Evolutionary conservation across 2,797 vertebrate species (phyloP).

Genomic region (Poeciliopsis infans): DNA sequence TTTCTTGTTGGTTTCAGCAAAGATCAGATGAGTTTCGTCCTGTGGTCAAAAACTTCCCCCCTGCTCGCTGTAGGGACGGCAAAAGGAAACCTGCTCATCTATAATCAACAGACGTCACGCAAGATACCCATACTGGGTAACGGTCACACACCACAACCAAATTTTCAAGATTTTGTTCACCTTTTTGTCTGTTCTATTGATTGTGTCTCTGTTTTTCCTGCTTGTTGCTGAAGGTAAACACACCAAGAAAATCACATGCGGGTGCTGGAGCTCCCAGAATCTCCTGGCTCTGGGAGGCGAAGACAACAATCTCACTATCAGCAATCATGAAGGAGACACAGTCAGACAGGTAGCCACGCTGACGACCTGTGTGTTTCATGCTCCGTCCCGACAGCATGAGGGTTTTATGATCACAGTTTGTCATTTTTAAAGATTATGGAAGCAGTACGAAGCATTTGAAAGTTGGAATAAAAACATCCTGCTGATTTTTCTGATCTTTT

Average conservation of each 20-base stretch:
- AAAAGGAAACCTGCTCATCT: conserved; percentile 96
- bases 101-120: conserved; percentile 95
- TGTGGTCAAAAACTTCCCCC: conserved; percentile 91
- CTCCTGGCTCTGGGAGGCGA: conserved; percentile 93
- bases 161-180: background rate
- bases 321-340: conserved; percentile 96
- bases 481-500: conserved; percentile 29
- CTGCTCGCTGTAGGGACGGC: conserved; percentile 91
- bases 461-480: background rate
- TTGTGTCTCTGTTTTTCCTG: background rate
- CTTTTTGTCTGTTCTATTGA: background rate
- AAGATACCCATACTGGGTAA: conserved; percentile 95
- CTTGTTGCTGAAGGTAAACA: conserved; percentile 87
- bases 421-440: background rate
- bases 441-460: background rate
- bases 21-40: conserved; percentile 92
- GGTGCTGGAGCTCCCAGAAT: conserved; percentile 94
- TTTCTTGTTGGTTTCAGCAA: conserved; percentile 74
- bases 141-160: conserved; percentile 1
- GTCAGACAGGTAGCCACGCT: conserved; percentile 86
- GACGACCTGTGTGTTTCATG: background rate
- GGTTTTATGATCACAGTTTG: background rate
- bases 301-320: conserved; percentile 92
- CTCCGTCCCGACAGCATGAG: background rate
- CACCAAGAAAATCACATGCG: conserved; percentile 93